phyloP scores from a whole-genome alignment of 1,140 invertebrate species.

The Drosophila neocordata region DNA sequence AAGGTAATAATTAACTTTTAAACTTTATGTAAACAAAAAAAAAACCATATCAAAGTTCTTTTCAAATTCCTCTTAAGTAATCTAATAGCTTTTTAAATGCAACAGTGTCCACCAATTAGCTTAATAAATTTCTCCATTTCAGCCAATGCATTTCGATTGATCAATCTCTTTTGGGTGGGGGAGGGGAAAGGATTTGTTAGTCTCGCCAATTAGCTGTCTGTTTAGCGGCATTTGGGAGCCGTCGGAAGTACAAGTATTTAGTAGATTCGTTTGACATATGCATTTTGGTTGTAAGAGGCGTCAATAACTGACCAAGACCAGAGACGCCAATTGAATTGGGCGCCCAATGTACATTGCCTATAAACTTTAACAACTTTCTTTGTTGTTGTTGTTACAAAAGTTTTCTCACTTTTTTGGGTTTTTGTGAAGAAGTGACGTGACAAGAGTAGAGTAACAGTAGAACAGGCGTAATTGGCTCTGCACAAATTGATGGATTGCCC shows the following conservation, averaged over 20 bases:
- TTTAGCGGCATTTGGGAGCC: slow-evolving; percentile 7
- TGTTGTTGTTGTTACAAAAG: slow-evolving; percentile 1
- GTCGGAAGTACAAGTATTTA: slow-evolving; percentile 8
- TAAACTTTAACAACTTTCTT: slow-evolving; percentile 4
- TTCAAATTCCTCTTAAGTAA: not conserved
- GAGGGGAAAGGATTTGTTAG: not conserved
- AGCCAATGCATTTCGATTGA: slow-evolving; percentile 10
- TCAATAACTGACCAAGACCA: slow-evolving; percentile 11
- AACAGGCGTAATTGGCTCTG: slow-evolving; percentile 57
- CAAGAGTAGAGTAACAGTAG: slow-evolving; percentile 23
- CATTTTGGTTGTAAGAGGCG: slow-evolving; percentile 3
- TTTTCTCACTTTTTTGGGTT: not conserved
- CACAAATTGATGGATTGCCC: slow-evolving; percentile 62
- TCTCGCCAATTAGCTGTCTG: slow-evolving; percentile 13
- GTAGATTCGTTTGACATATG: slow-evolving; percentile 1
- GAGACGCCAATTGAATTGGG: slow-evolving; percentile 15
- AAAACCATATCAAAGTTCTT: not conserved
- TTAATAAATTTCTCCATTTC: not conserved
- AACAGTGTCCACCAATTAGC: not conserved
- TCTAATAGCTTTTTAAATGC: not conserved
- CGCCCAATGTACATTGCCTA: not conserved
- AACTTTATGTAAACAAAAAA: too few species aligned
- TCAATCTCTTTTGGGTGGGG: not conserved
- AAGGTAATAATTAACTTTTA: too few species aligned
- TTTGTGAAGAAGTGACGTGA: slow-evolving; percentile 34